phyloP scores from a whole-genome alignment of 2,888 invertebrate genomes.

The Chloroclysta siterata region DNA sequence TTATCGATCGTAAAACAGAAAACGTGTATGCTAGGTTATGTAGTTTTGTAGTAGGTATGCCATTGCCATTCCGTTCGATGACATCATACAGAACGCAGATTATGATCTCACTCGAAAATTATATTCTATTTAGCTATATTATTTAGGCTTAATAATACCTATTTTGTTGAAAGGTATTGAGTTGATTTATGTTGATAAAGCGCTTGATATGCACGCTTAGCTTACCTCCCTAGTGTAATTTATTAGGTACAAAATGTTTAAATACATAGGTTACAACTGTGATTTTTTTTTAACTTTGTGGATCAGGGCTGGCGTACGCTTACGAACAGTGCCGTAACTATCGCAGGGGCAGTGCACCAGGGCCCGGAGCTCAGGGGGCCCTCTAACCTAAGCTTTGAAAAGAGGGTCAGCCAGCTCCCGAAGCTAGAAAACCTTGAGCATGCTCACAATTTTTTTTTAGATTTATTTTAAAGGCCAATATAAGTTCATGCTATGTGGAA shows the following conservation, averaged over 20 bases:
- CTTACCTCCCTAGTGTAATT: slow-evolving; percentile 11
- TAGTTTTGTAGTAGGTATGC: slow-evolving; percentile 1
- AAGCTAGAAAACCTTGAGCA: no score
- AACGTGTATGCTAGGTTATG: neutral
- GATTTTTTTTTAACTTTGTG: slow-evolving; percentile 19
- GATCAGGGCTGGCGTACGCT: slow-evolving; percentile 5
- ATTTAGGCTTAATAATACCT: slow-evolving; percentile 8
- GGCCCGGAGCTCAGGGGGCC: no score
- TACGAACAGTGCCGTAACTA: no score
- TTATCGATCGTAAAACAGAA: no score
- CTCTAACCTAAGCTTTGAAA: no score
- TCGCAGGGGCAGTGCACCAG: no score
- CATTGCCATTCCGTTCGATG: slow-evolving; percentile 20
- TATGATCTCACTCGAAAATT: slow-evolving; percentile 26
- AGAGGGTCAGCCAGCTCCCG: no score
- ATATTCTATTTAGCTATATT: neutral
- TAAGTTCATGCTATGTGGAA: no score
- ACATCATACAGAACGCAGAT: slow-evolving; percentile 20
- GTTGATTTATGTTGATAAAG: slow-evolving; percentile 6
- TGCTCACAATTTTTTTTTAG: no score
- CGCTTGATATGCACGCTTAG: slow-evolving; percentile 2
- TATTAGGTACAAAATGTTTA: slow-evolving; percentile 17
- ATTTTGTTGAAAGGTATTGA: slow-evolving; percentile 16
- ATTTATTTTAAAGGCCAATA: no score
- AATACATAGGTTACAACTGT: slow-evolving; percentile 19